Base-by-base conservation (phyloP, 2,797 vertebrate species). In the Saxicola maurus region DNA sequence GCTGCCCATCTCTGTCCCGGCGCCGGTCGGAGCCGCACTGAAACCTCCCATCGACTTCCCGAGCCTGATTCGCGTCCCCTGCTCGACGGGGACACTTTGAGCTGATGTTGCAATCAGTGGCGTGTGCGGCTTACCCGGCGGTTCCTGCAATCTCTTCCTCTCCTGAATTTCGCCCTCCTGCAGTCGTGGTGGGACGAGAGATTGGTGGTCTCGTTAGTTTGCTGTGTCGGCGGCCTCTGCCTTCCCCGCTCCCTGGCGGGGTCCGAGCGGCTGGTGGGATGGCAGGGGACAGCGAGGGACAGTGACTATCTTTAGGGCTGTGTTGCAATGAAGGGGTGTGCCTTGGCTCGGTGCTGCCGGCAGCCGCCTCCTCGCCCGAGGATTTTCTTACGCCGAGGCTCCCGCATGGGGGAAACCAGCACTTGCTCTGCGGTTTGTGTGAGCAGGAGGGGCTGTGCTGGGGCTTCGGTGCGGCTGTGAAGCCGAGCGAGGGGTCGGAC, bases 271-370 rank as follows among this genome's bases (percentile, higher is more conserved):
- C 38, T 20, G 61, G 31, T 65, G 30, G 77, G 10, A 42, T 28
- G 7, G 13, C 31, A 3, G 53, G 79, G 68, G 61, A 60, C 83
- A 46, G 67, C 30, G 30, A 18, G 65, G 52, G 45, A 46, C 40
- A 53, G 75, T 18, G 68, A 23, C 93, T 95, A 59, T 90, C 91
- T 93, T 87, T 87, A 87, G 89, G 93, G 76, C 68, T 66, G 85
- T 80, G 89, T 77, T 91, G 82, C 76, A 89, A 49, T 1, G 45
- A 33, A 64, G 79, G 89, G 87, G 37, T 92, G 82, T 91, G 91
- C 91, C 89, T 93, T 92, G 93, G 91, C 92, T 86, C 30, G 4
- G 59, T 2, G 7, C 77, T 84, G 71, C 38, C 4, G 4, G 71
- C 71, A 33, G 38, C 87, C 37, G 17, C 84, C 79, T 79, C 82